A percentile compares a stretch with the other conserved stretches of the same genome.
Conservation (phyloP, 2,113 vertebrate genomes). For the Ardeotis arabs region DNA sequence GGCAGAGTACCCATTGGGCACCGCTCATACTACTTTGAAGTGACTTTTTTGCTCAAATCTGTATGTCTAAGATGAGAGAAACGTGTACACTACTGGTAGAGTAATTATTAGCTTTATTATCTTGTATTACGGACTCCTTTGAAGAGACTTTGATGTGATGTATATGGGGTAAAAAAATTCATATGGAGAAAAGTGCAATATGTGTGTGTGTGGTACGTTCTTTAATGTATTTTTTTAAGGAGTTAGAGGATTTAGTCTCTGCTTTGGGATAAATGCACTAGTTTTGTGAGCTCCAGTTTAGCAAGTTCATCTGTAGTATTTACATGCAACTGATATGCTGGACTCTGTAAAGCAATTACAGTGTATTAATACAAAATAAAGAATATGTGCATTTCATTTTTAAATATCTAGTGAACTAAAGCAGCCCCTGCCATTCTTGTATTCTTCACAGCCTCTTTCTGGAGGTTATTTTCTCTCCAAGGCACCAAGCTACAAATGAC, state of each 20-base stretch:
- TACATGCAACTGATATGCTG: constrained; percentile 58
- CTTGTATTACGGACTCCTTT: constrained; percentile 67
- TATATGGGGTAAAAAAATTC: constrained; percentile 73
- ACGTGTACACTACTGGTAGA: constrained; percentile 70
- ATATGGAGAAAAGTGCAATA: constrained; percentile 80
- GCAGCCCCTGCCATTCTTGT: background rate
- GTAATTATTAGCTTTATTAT: constrained; percentile 64
- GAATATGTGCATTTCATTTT: background rate
- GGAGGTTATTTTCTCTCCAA: background rate
- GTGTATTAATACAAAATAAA: constrained; percentile 56
- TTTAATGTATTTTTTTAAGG: constrained; percentile 74
- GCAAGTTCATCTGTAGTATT: constrained; percentile 68
- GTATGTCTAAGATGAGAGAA: constrained; percentile 15
- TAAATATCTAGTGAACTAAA: background rate
- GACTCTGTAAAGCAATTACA: constrained; percentile 73
- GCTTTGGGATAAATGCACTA: constrained; percentile 73
- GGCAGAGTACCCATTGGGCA: constrained; percentile 20
- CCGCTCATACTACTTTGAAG: background rate
- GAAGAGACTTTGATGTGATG: constrained; percentile 76
- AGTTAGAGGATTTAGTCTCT: constrained; percentile 72
- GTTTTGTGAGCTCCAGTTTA: constrained; percentile 69
- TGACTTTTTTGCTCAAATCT: constrained; percentile 17
- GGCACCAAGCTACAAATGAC: background rate
- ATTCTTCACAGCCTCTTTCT: background rate
- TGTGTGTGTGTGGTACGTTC: constrained; percentile 76